Conservation (phyloP, 2,113 vertebrate species). For the Eolophus roseicapilla region DNA sequence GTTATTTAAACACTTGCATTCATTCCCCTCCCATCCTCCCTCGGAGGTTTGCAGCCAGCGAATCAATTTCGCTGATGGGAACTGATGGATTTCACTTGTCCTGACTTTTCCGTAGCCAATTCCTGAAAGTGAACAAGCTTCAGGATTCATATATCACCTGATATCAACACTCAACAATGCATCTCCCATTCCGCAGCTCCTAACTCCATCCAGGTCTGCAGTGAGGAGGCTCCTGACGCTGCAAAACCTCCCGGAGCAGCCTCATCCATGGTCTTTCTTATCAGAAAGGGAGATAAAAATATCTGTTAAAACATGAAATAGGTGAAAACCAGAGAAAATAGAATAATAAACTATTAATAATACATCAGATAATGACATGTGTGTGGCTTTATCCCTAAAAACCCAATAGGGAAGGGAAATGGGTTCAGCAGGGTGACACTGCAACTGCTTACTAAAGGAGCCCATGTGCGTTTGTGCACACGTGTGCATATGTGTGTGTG, state of each 20-base stretch:
- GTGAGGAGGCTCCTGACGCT: background rate
- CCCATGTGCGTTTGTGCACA: background rate
- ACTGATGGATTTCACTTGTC: slow-evolving; percentile 1
- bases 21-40: background rate
- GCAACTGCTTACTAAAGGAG: background rate
- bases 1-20: background rate
- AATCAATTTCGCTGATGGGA: background rate
- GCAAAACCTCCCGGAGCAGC: background rate
- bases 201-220: background rate
- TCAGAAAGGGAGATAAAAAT: background rate
- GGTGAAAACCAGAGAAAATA: background rate
- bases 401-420: background rate
- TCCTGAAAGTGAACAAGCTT: background rate
- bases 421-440: background rate
- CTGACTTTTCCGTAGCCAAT: background rate
- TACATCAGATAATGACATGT: background rate
- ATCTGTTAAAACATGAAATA: background rate
- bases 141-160: background rate
- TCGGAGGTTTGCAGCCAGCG: background rate
- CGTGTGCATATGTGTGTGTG: background rate
- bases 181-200: background rate
- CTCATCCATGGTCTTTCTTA: background rate
- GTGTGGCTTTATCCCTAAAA: background rate
- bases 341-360: background rate
- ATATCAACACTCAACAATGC: background rate